Base-by-base conservation (phyloP, 1,140 invertebrate species). In the Cydia strobilella region DNA sequence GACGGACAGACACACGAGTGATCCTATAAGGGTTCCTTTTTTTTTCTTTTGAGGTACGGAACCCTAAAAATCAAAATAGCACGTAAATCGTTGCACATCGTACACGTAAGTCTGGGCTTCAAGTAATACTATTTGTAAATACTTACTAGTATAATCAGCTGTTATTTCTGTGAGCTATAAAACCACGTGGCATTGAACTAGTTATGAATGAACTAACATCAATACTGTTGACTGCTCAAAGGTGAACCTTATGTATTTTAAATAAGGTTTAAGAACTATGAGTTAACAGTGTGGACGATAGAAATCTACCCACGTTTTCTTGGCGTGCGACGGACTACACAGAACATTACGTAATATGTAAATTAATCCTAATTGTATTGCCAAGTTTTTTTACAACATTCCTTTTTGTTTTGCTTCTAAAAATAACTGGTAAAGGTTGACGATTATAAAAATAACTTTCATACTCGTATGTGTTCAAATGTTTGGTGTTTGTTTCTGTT, bases 181-280 rank as follows among this genome's bases (percentile, higher is more conserved):
- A 69, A 42, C 65, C 25, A 39, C 27, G n/a, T 35, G 65, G 31
- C 65, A 69, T 69, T 69, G 65, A 69, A 69, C 65, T 35, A 69
- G 65, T 69, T 69, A 69, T 69, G 65, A 69, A 69, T 69, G 65
- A 69, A 69, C 18, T 45, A 45, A 45, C 12, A 45, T 45, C 42
- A 13, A 45, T 4, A 45, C 3, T 45, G 4, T 13, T 3, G 42
- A 45, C 42, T 15, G 13, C 10, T 3, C 42, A 45, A 13, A 45
- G 42, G 42, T 13, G 12, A 15, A 45, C 42, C 13, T 45, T 45
- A 3, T 45, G 7, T 15, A 12, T 15, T 45, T 15, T 2, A 45
- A 45, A 13, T 45, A 45, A 45, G 13, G 42, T 15, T 15, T 45
- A 45, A 12, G 3, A 45, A 45, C 3, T 13, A 2, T 45, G 12